phyloP scores from a whole-genome alignment of 30 jellyfish, hydroid and myxozoan species.

The Hydractinia symbiolongicarpus region DNA sequence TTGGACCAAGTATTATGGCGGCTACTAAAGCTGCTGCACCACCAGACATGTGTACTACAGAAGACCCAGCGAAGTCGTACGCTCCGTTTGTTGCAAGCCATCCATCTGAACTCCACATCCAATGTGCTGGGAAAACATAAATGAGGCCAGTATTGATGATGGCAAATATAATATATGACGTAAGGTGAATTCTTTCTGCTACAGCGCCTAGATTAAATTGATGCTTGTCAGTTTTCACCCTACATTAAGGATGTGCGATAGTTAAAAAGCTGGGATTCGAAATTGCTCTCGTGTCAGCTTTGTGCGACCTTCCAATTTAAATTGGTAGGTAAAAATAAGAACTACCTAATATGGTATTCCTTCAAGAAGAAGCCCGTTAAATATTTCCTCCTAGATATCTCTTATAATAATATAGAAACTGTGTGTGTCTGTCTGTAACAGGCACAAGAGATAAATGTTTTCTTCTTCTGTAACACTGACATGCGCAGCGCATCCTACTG shows the following conservation, averaged over 20 bases:
- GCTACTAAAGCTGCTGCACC: constrained; percentile 61
- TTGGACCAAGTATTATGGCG: constrained; percentile 42
- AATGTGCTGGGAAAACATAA: constrained; percentile 51
- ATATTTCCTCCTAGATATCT: no score
- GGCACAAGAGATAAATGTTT: no score
- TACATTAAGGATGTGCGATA: neutral
- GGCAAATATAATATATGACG: constrained; percentile 31
- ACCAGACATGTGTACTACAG: constrained; percentile 56
- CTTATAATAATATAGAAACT: no score
- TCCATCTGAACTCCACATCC: constrained; percentile 54
- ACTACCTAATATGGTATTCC: no score
- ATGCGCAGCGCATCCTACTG: no score
- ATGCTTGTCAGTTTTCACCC: neutral
- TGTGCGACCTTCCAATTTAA: no score
- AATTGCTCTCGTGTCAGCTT: no score
- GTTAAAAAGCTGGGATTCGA: no score
- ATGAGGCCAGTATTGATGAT: constrained; percentile 15
- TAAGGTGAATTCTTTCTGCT: constrained; percentile 35
- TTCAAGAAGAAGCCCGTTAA: no score
- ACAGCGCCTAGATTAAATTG: constrained; percentile 27
- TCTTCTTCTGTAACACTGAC: no score
- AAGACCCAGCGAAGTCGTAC: constrained; percentile 46
- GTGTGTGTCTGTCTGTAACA: no score
- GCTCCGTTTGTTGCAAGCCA: constrained; percentile 42
- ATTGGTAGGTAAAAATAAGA: no score